Conservation (phyloP, 2,797 vertebrate genomes). For the Tachyglossus aculeatus region DNA sequence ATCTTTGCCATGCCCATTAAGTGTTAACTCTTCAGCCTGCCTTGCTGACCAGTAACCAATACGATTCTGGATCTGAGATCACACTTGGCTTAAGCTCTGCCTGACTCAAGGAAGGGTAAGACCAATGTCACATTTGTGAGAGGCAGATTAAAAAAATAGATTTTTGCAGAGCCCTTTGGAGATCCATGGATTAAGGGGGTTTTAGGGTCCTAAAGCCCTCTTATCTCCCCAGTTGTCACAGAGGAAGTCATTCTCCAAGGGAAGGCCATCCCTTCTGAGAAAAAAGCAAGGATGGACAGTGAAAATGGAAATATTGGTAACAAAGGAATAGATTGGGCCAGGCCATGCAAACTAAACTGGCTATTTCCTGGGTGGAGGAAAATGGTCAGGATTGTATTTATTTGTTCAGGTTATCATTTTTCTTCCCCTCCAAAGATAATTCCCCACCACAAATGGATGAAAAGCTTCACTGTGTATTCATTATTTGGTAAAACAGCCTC, state of each 20-base stretch:
- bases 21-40: constrained; percentile 16
- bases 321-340: constrained; percentile 47
- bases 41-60: neutral
- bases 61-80: constrained; percentile 6
- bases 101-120: constrained; percentile 31
- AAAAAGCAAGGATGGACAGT: constrained; percentile 52
- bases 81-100: constrained; percentile 17
- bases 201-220: constrained; percentile 24
- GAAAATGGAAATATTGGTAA: constrained; percentile 44
- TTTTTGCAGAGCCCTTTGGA: constrained; percentile 60
- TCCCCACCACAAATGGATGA: constrained; percentile 60
- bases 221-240: constrained; percentile 46
- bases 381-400: constrained; percentile 59
- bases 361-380: constrained; percentile 37
- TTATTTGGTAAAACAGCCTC: constrained; percentile 68
- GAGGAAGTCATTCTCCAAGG: constrained; percentile 50
- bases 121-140: constrained; percentile 33
- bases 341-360: constrained; percentile 1
- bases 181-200: constrained; percentile 55
- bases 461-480: constrained; percentile 59
- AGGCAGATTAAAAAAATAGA: constrained; percentile 55
- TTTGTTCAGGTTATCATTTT: constrained; percentile 48
- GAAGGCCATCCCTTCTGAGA: constrained; percentile 45
- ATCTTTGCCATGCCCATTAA: neutral
- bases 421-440: constrained; percentile 55